Base-by-base conservation (phyloP, 2,888 invertebrate species). In the Julus scandinavius region DNA sequence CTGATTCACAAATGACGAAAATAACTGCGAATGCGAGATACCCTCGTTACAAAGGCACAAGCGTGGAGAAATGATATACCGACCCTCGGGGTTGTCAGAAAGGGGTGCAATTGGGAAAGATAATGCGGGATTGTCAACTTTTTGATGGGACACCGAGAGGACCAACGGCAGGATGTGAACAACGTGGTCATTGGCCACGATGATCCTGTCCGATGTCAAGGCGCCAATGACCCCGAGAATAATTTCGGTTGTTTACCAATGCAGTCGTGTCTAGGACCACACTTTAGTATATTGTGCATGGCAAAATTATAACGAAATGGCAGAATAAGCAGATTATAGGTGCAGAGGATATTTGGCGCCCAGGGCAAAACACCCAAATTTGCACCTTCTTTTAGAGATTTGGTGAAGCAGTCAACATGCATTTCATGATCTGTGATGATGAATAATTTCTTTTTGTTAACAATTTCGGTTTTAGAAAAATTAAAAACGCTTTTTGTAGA, bases 1-100 rank as follows among this genome's bases (percentile, higher is more conserved):
- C 80, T 80, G 80, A 80, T 40, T 80, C 80, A 80, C 80, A 80
- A 45, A 38, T 80, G 80, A 80, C 80, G 80, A 80, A 80, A 80
- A 80, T 80, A 80, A 38, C 80, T 38, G 38, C 38, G 54, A 17
- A 54, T 11, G 54, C 54, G 63, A 63, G 63, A 72, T 29, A 29
- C 72, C 72, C 72, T 72, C 72, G n/a, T 29, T 38, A 80, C 80
- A 80, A 80, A 80, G 80, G 80, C 80, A 80, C 5, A 45, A 5
- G 80, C 29, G 7, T 72, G 72, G 72, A 72, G 72, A 63, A 63
- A 72, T 29, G 72, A 72, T 72, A 80, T 45, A 45, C 45, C 80
- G 38, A 80, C 80, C 29, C 80, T 29, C 29, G 29, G 80, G 80
- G 80, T 80, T 38, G 80, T 38, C 80, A 38, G 38, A 80, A 80